Conservation (phyloP, 2,113 vertebrate species). For the Raja brachyura region DNA sequence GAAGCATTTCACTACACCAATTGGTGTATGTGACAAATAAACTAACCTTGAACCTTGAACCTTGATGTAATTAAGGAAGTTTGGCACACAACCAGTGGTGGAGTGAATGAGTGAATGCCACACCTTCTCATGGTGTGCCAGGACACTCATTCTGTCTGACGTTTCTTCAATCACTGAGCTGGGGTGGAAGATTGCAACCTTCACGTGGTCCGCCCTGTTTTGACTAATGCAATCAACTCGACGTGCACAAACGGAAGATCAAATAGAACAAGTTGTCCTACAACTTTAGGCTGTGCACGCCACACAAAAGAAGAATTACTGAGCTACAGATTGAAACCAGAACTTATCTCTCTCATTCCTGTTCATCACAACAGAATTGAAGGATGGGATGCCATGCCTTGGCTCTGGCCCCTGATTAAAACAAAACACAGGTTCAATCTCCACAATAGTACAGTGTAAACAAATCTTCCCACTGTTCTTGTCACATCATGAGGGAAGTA, state of each 20-base stretch:
- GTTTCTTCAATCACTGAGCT: conserved; percentile 6
- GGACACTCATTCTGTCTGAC: neutral
- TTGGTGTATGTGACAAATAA: too few species aligned
- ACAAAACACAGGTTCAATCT: neutral
- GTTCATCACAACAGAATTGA: neutral
- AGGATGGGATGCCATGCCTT: neutral
- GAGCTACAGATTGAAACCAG: neutral
- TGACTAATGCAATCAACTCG: too few species aligned
- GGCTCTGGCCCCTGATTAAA: neutral
- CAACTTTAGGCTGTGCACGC: too few species aligned
- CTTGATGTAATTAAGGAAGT: neutral
- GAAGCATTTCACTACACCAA: too few species aligned
- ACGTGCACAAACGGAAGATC: too few species aligned
- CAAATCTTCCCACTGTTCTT: neutral
- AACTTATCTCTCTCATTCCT: neutral
- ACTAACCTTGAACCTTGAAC: too few species aligned
- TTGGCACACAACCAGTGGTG: neutral
- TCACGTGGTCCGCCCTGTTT: too few species aligned
- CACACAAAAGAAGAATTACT: too few species aligned
- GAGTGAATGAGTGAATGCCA: neutral
- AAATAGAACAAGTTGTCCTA: too few species aligned
- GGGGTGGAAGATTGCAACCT: too few species aligned
- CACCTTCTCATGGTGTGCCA: neutral
- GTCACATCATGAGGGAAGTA: neutral
- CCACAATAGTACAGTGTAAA: too few species aligned